Percentiles rank a stretch among this genome's conserved stretches.
phyloP scores from a whole-genome alignment of 1,140 invertebrate species.

The Whitmania pigra region DNA sequence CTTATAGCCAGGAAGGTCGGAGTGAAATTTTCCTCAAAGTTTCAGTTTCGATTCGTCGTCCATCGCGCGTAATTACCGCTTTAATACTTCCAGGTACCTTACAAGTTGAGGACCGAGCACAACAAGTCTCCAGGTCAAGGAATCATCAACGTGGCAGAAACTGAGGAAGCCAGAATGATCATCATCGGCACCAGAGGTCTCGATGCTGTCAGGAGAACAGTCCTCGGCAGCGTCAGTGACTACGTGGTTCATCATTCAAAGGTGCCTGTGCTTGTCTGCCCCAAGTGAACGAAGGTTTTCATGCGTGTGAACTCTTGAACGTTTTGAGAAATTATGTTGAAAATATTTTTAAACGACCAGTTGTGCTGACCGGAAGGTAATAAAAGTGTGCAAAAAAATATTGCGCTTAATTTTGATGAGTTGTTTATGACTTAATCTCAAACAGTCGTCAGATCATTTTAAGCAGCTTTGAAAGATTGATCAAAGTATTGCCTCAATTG shows the following conservation, averaged over 20 bases:
- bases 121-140: conserved; percentile 34
- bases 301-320: no score
- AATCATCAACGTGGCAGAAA: conserved; percentile 32
- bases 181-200: conserved; percentile 37
- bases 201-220: conserved; percentile 34
- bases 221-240: conserved; percentile 37
- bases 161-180: conserved; percentile 33
- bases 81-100: conserved; percentile 29
- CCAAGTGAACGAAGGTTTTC: background rate
- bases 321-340: no score
- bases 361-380: no score
- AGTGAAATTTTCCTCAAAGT: background rate
- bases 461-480: no score
- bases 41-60: background rate
- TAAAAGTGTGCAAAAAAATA: no score
- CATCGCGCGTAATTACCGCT: background rate
- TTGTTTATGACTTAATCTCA: no score
- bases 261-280: conserved; percentile 32
- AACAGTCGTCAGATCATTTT: no score
- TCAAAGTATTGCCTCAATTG: no score
- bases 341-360: no score
- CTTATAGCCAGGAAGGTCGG: background rate
- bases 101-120: conserved; percentile 35
- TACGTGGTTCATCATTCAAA: conserved; percentile 38
- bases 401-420: no score